A percentile compares a stretch with the other conserved stretches of the same genome.
Evolutionary conservation across 2,113 vertebrate species (phyloP).

Genomic region (Coturnix japonica): DNA sequence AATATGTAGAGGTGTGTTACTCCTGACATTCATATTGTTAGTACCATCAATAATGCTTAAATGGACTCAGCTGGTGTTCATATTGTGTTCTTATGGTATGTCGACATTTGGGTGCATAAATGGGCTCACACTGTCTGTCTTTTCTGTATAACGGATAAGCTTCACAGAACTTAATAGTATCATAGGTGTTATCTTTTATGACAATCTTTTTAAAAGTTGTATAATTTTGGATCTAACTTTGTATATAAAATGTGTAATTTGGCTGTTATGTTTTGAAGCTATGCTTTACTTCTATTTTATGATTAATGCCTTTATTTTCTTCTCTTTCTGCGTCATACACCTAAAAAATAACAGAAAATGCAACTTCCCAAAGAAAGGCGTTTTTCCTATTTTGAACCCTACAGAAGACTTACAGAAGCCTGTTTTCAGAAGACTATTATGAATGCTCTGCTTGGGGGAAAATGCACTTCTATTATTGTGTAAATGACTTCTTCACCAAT

Average conservation of each 20-base stretch:
- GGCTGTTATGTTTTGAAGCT: background rate
- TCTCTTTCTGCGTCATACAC: background rate
- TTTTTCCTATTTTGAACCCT: background rate
- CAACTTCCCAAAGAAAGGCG: background rate
- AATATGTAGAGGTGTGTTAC: background rate
- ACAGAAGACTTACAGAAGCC: background rate
- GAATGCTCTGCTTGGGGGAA: background rate
- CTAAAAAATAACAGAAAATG: background rate
- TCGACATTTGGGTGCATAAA: background rate
- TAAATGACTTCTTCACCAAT: constrained; percentile 50
- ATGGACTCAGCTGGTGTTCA: background rate
- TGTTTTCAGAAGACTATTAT: background rate
- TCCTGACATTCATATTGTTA: background rate
- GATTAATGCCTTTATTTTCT: background rate
- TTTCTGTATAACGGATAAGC: background rate
- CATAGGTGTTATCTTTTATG: background rate
- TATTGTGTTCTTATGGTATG: background rate
- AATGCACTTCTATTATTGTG: constrained; percentile 5
- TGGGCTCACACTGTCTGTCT: background rate
- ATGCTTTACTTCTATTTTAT: background rate
- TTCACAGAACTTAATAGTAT: background rate
- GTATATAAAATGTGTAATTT: background rate
- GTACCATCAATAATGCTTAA: background rate
- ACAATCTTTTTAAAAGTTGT: background rate
- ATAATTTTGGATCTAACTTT: background rate